These are phyloP conservation scores for Calephelis nemesis DNA, from an alignment of 1,140 invertebrate genomes.

Conservation along the genomic window DNA sequence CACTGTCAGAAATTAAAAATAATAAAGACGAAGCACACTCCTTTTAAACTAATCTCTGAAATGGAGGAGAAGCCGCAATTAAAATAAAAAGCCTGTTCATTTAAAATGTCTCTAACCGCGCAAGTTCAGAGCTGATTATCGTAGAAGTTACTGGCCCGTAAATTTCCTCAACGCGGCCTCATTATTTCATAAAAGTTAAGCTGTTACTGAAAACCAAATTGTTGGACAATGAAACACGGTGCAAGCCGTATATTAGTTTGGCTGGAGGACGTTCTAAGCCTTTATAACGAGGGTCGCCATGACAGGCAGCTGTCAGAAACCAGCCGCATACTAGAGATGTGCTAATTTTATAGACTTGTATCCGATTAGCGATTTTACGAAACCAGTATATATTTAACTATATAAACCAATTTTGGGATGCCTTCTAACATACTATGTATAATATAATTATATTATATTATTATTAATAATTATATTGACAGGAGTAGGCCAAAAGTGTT, in stretches of 20 bases:
- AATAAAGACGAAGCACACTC: no score
- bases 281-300: constrained; percentile 15
- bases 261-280: not conserved
- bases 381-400: no score
- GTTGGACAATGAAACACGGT: constrained; percentile 1
- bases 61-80: not conserved
- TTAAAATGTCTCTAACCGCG: not conserved
- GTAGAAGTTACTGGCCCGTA: not conserved
- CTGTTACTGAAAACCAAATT: constrained; percentile 10
- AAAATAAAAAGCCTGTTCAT: not conserved
- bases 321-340: constrained; percentile 3
- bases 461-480: no score
- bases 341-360: not conserved
- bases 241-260: constrained; percentile 15
- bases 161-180: constrained; percentile 9
- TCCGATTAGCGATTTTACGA: not conserved
- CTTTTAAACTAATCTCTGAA: not conserved
- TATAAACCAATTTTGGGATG: no score
- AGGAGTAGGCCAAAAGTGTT: no score
- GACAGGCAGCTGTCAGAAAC: constrained; percentile 11
- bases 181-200: constrained; percentile 16
- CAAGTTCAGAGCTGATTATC: constrained; percentile 4
- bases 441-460: no score
- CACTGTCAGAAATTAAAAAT: no score
- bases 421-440: no score